phyloP scores from a whole-genome alignment of 2,113 vertebrate species.

The Ceratotherium simum region DNA sequence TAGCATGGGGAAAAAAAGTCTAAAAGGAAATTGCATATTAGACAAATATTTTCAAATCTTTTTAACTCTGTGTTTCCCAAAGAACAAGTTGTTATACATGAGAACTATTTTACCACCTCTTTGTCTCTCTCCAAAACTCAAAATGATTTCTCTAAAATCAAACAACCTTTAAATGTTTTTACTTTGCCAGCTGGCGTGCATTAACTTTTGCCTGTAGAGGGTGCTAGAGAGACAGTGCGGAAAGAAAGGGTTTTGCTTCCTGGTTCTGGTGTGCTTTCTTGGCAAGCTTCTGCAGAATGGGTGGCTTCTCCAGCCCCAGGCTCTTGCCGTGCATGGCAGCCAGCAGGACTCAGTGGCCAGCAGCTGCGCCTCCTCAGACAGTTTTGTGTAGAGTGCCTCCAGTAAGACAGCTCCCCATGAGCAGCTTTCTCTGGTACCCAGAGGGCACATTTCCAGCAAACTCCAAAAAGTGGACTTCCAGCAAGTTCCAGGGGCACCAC shows the following conservation, averaged over 20 bases:
- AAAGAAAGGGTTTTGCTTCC: background rate
- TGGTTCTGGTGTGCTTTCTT: background rate
- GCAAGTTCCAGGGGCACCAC: background rate
- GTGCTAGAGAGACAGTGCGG: background rate
- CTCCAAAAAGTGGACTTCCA: background rate
- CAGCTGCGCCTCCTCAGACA: background rate
- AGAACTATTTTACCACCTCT: background rate
- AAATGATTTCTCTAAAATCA: background rate
- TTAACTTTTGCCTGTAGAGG: background rate
- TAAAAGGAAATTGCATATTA: background rate
- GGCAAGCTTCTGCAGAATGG: background rate
- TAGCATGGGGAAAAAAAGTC: background rate
- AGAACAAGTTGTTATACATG: background rate
- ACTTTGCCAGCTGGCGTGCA: background rate
- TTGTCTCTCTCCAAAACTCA: background rate
- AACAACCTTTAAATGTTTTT: conserved; percentile 8
- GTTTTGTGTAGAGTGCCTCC: background rate
- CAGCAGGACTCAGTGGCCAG: background rate
- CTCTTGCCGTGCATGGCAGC: background rate
- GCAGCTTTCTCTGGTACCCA: background rate
- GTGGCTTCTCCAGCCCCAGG: background rate
- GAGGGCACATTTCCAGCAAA: background rate
- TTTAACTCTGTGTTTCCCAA: background rate
- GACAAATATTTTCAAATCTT: background rate
- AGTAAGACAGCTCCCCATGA: background rate